phyloP scores from a whole-genome alignment of 2,888 invertebrate species.

The Clepsis dumicolana region DNA sequence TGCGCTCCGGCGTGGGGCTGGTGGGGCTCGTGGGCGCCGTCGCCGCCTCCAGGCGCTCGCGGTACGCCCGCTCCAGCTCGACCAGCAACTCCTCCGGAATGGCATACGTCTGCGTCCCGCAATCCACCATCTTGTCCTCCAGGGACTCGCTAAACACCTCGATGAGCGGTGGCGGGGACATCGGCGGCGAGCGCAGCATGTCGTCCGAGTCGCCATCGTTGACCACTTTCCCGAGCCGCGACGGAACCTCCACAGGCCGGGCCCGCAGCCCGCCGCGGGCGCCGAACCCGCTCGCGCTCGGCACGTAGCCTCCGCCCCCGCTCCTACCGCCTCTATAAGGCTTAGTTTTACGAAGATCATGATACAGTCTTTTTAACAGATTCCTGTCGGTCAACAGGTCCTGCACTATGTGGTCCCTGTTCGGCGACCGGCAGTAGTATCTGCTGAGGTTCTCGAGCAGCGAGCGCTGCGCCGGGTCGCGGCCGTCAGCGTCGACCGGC shows the following conservation, averaged over 20 bases:
- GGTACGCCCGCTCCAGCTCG: slow-evolving; percentile 79
- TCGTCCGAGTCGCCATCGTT: slow-evolving; percentile 61
- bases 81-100: slow-evolving; percentile 85
- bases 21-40: slow-evolving; percentile 77
- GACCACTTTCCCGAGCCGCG: slow-evolving; percentile 54
- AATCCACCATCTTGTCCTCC: slow-evolving; percentile 82
- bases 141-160: slow-evolving; percentile 88
- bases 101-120: slow-evolving; percentile 88
- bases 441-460: slow-evolving; percentile 89
- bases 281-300: slow-evolving; percentile 56
- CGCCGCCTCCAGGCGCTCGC: slow-evolving; percentile 73
- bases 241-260: slow-evolving; percentile 58
- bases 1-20: slow-evolving; percentile 71
- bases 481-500: slow-evolving; percentile 61
- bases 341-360: slow-evolving; percentile 90
- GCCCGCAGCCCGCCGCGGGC: slow-evolving; percentile 67
- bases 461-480: slow-evolving; percentile 79
- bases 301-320: slow-evolving; percentile 66
- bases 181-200: slow-evolving; percentile 71
- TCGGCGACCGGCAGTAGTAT: slow-evolving; percentile 88
- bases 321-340: slow-evolving; percentile 77
- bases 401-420: slow-evolving; percentile 89
- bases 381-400: slow-evolving; percentile 91
- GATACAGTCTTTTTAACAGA: slow-evolving; percentile 90
- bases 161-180: slow-evolving; percentile 89